Evolutionary conservation across 2,113 vertebrate species (phyloP), one percentile per base, ranked within the genome.

Genomic region (Semicossyphus pulcher): DNA sequence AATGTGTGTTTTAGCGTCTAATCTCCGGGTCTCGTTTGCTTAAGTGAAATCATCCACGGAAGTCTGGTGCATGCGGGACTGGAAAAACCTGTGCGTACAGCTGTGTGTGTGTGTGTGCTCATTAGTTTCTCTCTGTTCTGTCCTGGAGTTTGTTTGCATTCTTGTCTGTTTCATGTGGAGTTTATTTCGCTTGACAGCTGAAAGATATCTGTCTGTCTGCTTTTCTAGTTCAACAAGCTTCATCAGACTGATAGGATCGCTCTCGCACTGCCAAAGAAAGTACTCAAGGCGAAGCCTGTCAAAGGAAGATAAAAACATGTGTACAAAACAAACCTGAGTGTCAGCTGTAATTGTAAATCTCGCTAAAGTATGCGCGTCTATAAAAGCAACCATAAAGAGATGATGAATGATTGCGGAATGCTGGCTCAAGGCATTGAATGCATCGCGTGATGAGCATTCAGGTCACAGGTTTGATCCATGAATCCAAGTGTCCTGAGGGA

Each of bases 1-100:
- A 83, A 76, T 71, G 75, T 87, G 74, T 81, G 78, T 88, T 84
- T 83, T 69, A 67, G 49, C 34, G 48, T 85, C 72, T 90, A 78
- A 85, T 87, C 87, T 78, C 71, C 51, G 5, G 32, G 18, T 78
- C 66, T 61, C 16, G 60, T 84, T 74, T 85, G 56, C 72, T 78
- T 73, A 71, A 84, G 83, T 72, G 34, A 85, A 83, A 77, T 80
- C 83, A 73, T 75, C 72, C 51, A 52, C 12, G 45, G 62, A 44
- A 76, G 66, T 52, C 59, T 80, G 59, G 42, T 49, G 52, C 25
- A 58, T 9, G 51, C 15, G 39, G 45, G 76, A 86, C 86, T 64
- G 73, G 87, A 86, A 85, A 86, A 86, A 88, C 81, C 80, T 32
- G 82, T 74, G 57, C 37, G 31, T 48, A 54, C 23, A 16, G 9